These are phyloP conservation scores for Melanotaenia trifasciata DNA, from an alignment of 2,797 vertebrate species.

Conservation along the genomic window DNA sequence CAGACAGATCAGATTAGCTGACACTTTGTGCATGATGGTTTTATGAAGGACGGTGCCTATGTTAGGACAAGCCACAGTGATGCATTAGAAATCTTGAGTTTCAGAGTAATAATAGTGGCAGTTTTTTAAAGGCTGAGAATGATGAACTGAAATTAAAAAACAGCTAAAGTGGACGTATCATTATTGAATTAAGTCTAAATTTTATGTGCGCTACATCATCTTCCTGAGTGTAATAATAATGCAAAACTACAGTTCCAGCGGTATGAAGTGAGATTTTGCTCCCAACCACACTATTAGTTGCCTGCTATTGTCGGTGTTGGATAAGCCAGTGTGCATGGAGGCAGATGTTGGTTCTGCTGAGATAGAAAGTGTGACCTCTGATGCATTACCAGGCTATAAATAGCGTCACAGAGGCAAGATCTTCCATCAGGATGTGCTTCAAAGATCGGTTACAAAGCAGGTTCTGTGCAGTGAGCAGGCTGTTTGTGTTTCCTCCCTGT, in stretches of 20 bases:
- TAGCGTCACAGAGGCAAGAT: constrained; percentile 74
- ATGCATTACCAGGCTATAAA: constrained; percentile 82
- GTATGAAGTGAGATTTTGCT: constrained; percentile 4
- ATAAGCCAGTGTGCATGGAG: constrained; percentile 61
- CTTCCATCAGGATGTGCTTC: constrained; percentile 76
- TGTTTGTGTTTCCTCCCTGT: constrained; percentile 47
- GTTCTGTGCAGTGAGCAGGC: constrained; percentile 59
- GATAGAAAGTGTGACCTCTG: constrained; percentile 77
- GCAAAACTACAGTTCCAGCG: not conserved
- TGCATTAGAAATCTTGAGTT: constrained; percentile 28
- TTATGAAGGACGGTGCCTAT: constrained; percentile 38
- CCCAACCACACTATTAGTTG: constrained; percentile 17
- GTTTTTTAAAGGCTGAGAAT: not conserved
- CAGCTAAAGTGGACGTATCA: not conserved
- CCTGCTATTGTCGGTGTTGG: constrained; percentile 42
- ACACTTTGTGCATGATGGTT: constrained; percentile 49
- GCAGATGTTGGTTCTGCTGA: constrained; percentile 78
- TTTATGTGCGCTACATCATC: not conserved
- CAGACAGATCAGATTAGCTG: constrained; percentile 65
- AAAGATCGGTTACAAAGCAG: constrained; percentile 74
- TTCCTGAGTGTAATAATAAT: not conserved
- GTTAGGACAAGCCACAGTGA: constrained; percentile 5
- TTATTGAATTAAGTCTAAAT: not conserved
- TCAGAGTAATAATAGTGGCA: constrained; percentile 5
- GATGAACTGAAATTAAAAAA: not conserved